These are phyloP conservation scores for Lordiphosa mommai DNA, from an alignment of 1,140 invertebrate genomes.

Conservation along the genomic window DNA sequence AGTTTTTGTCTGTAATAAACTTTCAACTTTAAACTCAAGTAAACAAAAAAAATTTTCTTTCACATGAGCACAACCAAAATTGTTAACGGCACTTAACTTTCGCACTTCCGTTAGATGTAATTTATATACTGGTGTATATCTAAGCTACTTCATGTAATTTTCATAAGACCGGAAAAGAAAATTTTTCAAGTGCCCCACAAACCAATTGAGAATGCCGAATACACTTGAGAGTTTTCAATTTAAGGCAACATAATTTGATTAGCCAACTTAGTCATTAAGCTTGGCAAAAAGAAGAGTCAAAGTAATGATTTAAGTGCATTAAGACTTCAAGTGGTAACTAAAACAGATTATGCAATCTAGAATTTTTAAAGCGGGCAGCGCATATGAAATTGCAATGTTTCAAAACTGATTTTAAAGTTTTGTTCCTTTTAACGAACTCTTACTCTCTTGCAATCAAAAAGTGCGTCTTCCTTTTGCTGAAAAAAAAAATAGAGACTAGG, in stretches of 20 bases:
- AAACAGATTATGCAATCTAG: not conserved
- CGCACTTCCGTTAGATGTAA: conserved; percentile 21
- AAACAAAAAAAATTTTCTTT: conserved; percentile 1
- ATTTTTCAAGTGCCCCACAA: conserved; percentile 48
- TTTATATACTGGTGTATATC: conserved; percentile 7
- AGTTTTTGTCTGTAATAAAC: conserved; percentile 17
- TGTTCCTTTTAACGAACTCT: too few species aligned
- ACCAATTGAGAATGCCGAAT: conserved; percentile 19
- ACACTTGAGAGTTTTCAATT: conserved; percentile 22
- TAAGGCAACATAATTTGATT: conserved; percentile 17
- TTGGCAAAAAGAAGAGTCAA: not conserved
- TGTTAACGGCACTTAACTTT: conserved; percentile 64
- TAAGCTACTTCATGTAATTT: conserved; percentile 62
- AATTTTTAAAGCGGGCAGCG: too few species aligned
- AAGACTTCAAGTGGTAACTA: not conserved
- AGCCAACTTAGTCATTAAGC: not conserved
- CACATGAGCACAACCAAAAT: conserved; percentile 40
- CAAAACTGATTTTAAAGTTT: too few species aligned
- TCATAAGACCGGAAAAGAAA: conserved; percentile 63
- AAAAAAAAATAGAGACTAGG: too few species aligned
- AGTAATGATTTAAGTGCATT: too few species aligned
- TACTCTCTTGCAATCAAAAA: too few species aligned
- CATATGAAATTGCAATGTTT: too few species aligned
- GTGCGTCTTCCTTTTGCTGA: too few species aligned
- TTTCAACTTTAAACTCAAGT: conserved; percentile 25